Conservation (phyloP, 2,797 vertebrate genomes). For the Cyprinella venusta region DNA sequence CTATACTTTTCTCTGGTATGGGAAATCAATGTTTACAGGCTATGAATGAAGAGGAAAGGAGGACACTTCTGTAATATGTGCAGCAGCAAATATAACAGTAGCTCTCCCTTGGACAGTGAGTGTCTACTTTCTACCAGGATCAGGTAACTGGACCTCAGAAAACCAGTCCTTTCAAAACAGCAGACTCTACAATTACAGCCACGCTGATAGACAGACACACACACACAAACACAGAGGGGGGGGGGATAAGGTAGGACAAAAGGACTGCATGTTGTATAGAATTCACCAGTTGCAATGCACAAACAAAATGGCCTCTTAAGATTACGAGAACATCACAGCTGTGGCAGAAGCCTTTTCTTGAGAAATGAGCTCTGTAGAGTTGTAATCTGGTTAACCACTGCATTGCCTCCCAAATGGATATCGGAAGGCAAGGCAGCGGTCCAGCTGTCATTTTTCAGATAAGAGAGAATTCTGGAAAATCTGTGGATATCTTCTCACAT, state of each 20-base stretch:
- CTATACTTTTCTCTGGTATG: background rate
- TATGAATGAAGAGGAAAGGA: background rate
- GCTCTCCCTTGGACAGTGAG: background rate
- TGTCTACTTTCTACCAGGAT: background rate
- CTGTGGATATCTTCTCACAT: background rate
- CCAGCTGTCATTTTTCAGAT: background rate
- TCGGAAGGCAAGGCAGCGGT: background rate
- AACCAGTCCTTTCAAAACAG: background rate
- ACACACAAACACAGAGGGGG: background rate
- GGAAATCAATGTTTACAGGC: background rate
- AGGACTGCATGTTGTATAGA: background rate
- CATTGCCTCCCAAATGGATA: too few species aligned
- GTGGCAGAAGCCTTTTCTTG: background rate
- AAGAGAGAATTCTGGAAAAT: background rate
- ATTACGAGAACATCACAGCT: background rate
- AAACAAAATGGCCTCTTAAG: background rate
- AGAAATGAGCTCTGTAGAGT: background rate
- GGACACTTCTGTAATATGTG: background rate
- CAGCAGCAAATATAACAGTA: background rate
- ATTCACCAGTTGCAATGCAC: background rate
- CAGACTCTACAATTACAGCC: background rate
- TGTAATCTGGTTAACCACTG: background rate
- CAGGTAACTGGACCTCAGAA: slow-evolving; percentile 6
- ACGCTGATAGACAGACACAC: background rate
- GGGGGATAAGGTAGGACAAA: background rate